Percentiles rank a stretch among this genome's conserved stretches.
Evolutionary conservation across 2,888 invertebrate species (phyloP).

Genomic region (Drosophila mimetica): DNA sequence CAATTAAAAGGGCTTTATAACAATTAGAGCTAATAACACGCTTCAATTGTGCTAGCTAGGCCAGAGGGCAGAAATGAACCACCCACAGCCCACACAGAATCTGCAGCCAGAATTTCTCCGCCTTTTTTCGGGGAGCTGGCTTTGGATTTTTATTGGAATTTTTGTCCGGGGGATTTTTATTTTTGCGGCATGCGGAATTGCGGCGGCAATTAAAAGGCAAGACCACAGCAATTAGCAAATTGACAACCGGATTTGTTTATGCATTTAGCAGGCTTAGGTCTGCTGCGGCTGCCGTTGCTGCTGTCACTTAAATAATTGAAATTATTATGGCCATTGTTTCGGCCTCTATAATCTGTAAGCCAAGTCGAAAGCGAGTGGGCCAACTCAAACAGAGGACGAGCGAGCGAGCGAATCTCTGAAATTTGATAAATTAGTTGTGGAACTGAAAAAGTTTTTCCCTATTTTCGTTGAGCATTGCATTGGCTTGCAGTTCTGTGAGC

Average conservation of each 20-base stretch:
- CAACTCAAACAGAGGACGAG: slow-evolving; percentile 60
- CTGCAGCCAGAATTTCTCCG: background rate
- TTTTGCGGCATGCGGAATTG: slow-evolving; percentile 44
- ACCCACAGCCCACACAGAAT: too few species aligned
- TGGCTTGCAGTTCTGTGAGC: slow-evolving; percentile 48
- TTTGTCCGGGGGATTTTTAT: slow-evolving; percentile 30
- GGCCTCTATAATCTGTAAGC: slow-evolving; percentile 46
- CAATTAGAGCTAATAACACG: slow-evolving; percentile 78
- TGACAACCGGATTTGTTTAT: slow-evolving; percentile 73
- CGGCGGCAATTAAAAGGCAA: slow-evolving; percentile 70
- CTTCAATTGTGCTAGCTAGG: slow-evolving; percentile 72
- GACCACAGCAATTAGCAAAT: slow-evolving; percentile 77
- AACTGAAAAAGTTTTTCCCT: slow-evolving; percentile 59
- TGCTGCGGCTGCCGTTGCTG: slow-evolving; percentile 25
- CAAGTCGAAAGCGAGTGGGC: slow-evolving; percentile 20
- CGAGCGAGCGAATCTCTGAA: slow-evolving; percentile 67
- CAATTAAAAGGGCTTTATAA: slow-evolving; percentile 78
- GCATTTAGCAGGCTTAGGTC: slow-evolving; percentile 49
- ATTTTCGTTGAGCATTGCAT: slow-evolving; percentile 33
- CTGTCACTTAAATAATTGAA: slow-evolving; percentile 65
- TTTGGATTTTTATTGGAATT: slow-evolving; percentile 64
- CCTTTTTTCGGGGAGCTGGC: slow-evolving; percentile 4
- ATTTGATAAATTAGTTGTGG: slow-evolving; percentile 77
- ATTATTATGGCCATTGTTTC: slow-evolving; percentile 59
- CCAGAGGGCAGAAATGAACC: slow-evolving; percentile 44